Base-by-base conservation (phyloP, 2,113 vertebrate species). In the Eubucco bourcierii region DNA sequence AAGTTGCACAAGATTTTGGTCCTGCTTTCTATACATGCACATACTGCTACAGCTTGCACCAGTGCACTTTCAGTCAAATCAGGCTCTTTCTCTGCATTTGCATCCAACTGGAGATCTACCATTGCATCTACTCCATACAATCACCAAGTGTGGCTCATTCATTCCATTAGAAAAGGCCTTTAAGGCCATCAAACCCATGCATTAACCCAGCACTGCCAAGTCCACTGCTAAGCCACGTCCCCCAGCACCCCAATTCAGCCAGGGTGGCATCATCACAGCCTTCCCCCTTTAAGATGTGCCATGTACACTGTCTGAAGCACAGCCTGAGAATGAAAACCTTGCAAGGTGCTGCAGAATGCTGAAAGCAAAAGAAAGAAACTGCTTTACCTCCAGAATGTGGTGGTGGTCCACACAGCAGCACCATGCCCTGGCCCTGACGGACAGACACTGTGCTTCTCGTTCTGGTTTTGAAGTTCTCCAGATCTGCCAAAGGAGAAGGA, bases 371-470 rank as follows among this genome's bases (percentile, higher is more conserved):
- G 82, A 52, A 80, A 46, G 9, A 31, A 76, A 61, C 2, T 0
- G 7, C 44, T 23, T 97, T 98, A 99, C 99, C 99, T 99, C 99
- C 99, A 17, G 99, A 98, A 88, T 99, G 99, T 1, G 99, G 97
- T 0, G 99, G 99, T 6, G 99, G 99, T 27, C 99, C 99, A 5
- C 99, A 99, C 18, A 99, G 97, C 74, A 99, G 98, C 47, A 99
- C 99, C 97, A 99, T 99, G 60, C 99, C 99, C 95, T 99, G 99
- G 86, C 99, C 99, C 89, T 99, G 99, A 10, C 99, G 98, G 7
- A 99, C 99, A 0, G 98, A 99, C 28, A 99, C 99, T 0, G 98
- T 98, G 97, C 98, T 99, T 96, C 99, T 98, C 10, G 97, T 98
- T 77, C 98, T 98, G 23, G 98, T 98, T 97, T 99, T 99, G 97